Evolutionary conservation across 2,888 invertebrate genomes (phyloP), one percentile per base, ranked within the genome.

Genomic region (Phaedon cochleariae): DNA sequence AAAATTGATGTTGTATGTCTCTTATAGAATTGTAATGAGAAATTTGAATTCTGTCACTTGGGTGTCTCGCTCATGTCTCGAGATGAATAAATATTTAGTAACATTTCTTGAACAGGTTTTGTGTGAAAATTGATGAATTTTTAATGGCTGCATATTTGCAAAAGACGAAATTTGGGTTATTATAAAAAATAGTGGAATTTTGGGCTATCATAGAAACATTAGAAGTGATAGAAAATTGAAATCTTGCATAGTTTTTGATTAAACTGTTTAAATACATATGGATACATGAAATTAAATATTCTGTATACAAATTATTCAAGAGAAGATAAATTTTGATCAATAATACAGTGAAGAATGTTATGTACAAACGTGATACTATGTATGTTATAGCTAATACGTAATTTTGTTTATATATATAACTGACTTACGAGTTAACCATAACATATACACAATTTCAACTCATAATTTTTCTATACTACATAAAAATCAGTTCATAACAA

Each of bases 401-500:
- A 41, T n/a, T 15, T 41, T 41, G 41, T 2, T 41, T 1, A 34
- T 34, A 9, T 29, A 34, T 34, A 2, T 34, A 15, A 41, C 41
- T 4, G 4, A 12, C 2, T 41, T 41, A 34, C 31, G 6, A 9
- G 31, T 34, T 10, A 15, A n/a, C 41, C n/a, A 41, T 15, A 41
- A n/a, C 41, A 34, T 34, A 34, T 2, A 34, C n/a, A n/a, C n/a
- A 34, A 34, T 10, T 10, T 41, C 15, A 41, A 41, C 41, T n/a
- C 15, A 41, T 15, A 41, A 4, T 7, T 41, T 41, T 41, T 41
- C 41, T 41, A 41, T 41, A 41, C 41, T 41, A 41, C 41, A 41
- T 41, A 41, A 41, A 41, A 41, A 41, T 41, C 41, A 41, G 41
- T 41, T 41, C 41, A 41, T 41, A n/a, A 41, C 41, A 41, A 41